Evolutionary conservation across 2,888 invertebrate species (phyloP).

Genomic region (Brachynemurus nebulosus): DNA sequence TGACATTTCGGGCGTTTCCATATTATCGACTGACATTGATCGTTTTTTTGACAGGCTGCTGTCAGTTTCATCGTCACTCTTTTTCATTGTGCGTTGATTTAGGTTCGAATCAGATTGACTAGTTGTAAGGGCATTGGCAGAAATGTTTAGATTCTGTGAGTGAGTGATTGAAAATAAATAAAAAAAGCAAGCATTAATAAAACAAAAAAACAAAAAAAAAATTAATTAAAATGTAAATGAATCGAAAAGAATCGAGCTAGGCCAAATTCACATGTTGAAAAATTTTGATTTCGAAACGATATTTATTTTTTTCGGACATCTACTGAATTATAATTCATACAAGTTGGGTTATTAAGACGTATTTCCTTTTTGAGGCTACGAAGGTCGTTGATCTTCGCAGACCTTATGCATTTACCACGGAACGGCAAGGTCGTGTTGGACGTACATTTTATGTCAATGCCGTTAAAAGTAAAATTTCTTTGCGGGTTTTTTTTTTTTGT

Average conservation of each 20-base stretch:
- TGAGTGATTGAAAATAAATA: conserved; percentile 3
- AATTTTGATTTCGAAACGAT: not conserved
- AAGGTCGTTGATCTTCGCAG: too few relatives aligned
- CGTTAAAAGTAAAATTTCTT: too few relatives aligned
- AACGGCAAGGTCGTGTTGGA: too few relatives aligned
- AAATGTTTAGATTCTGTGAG: conserved; percentile 6
- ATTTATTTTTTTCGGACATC: too few relatives aligned
- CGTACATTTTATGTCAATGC: too few relatives aligned
- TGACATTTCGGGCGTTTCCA: conserved; percentile 3
- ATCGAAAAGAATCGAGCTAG: too few relatives aligned
- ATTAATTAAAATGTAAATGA: not conserved
- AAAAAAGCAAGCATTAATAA: conserved; percentile 5
- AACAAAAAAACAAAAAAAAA: conserved; percentile 29
- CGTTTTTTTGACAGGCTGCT: conserved; percentile 1
- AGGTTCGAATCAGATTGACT: conserved; percentile 7
- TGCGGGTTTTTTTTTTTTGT: too few relatives aligned
- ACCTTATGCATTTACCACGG: too few relatives aligned
- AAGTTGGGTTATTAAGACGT: too few relatives aligned
- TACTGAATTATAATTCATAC: too few relatives aligned
- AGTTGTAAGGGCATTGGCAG: conserved; percentile 3
- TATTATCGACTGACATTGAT: conserved; percentile 1
- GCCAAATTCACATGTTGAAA: conserved; percentile 2
- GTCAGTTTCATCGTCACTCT: not conserved
- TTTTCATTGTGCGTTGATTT: not conserved
- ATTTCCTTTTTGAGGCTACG: too few relatives aligned